Evolutionary conservation across 2,888 invertebrate genomes (phyloP).

Genomic region (Apeira syringaria): DNA sequence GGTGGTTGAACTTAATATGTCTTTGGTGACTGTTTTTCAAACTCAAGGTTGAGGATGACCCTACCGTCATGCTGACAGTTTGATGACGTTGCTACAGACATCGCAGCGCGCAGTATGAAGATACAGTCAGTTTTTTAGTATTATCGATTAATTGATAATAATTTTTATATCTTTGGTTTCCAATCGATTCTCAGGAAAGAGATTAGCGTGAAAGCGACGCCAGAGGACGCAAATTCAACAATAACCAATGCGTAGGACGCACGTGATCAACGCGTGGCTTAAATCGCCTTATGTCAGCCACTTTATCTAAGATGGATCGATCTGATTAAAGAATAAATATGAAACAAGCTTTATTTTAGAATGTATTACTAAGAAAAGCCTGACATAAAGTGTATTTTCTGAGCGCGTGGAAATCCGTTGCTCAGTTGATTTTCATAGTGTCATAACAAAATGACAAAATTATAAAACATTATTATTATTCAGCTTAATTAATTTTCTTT

Average conservation of each 20-base stretch:
- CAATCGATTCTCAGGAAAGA: slow-evolving; percentile 18
- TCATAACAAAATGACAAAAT: too few relatives aligned
- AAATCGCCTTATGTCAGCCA: slow-evolving; percentile 21
- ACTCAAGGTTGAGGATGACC: too few relatives aligned
- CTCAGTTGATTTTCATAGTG: slow-evolving; percentile 5
- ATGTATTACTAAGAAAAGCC: background rate
- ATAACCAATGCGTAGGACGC: slow-evolving; percentile 28
- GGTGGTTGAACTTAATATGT: too few relatives aligned
- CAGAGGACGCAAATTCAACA: slow-evolving; percentile 5
- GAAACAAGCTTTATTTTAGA: background rate
- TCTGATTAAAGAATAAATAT: slow-evolving; percentile 20
- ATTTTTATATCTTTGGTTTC: slow-evolving; percentile 5
- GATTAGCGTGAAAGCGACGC: slow-evolving; percentile 31
- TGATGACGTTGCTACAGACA: too few relatives aligned
- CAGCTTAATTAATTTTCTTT: too few relatives aligned
- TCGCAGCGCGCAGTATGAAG: too few relatives aligned
- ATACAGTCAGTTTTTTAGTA: too few relatives aligned
- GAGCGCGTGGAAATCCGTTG: slow-evolving; percentile 1
- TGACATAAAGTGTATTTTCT: background rate
- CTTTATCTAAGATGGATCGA: slow-evolving; percentile 17
- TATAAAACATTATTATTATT: too few relatives aligned
- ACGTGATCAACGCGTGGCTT: slow-evolving; percentile 57
- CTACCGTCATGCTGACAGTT: too few relatives aligned
- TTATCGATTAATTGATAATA: too few relatives aligned
- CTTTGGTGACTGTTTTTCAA: too few relatives aligned